Conservation (phyloP, 2,113 vertebrate genomes). For the Progne subis region DNA sequence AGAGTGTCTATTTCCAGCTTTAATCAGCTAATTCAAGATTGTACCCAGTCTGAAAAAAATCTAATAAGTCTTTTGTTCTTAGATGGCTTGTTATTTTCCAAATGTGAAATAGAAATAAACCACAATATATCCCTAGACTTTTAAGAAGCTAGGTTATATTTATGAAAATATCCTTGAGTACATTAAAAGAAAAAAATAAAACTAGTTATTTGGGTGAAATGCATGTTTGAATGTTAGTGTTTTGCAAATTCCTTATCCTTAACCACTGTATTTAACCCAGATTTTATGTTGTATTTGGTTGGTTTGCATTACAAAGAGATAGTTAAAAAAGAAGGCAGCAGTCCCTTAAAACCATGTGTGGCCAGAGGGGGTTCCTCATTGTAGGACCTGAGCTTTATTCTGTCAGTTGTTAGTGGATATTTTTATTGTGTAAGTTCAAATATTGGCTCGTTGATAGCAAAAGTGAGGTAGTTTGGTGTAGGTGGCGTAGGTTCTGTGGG, state of each 20-base stretch:
- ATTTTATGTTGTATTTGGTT: not conserved
- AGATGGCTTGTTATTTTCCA: not conserved
- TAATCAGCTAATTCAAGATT: constrained; percentile 30
- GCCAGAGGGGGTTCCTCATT: not conserved
- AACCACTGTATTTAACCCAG: not conserved
- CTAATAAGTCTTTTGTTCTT: not conserved
- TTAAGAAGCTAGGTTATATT: not conserved
- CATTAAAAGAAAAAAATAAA: not conserved
- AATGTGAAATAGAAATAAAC: not conserved
- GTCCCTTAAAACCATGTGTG: not conserved
- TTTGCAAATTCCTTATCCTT: not conserved
- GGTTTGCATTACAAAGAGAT: not conserved
- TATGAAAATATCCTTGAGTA: not conserved
- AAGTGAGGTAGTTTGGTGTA: not conserved
- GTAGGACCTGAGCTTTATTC: not conserved
- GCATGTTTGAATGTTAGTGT: not conserved
- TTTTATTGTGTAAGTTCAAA: not conserved
- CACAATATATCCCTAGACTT: not conserved
- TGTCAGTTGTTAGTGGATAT: not conserved
- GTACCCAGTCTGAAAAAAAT: not conserved
- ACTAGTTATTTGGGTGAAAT: not conserved
- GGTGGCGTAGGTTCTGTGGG: fast-evolving
- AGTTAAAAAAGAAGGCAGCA: not conserved
- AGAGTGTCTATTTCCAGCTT: constrained; percentile 37
- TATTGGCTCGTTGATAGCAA: not conserved